A percentile compares a stretch with the other conserved stretches of the same genome.
These are phyloP conservation scores for Sciurus carolinensis DNA, from an alignment of 2,797 vertebrate species.

Conservation along the genomic window DNA sequence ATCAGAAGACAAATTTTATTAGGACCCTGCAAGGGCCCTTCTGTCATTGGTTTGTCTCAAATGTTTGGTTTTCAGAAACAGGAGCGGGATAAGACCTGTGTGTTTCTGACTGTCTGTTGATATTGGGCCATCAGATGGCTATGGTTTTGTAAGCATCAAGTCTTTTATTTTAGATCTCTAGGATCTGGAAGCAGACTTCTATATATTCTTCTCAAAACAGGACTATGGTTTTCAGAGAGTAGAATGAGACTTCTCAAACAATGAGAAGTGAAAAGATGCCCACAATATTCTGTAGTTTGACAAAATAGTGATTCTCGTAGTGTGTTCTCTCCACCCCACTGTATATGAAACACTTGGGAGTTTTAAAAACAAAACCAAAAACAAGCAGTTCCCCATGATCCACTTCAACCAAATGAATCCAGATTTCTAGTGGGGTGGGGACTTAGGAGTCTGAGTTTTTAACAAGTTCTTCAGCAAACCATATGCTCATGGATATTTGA, in stretches of 20 bases:
- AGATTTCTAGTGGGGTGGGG: not conserved
- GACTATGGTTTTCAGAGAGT: not conserved
- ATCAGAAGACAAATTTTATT: not conserved
- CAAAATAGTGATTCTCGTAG: conserved; percentile 3
- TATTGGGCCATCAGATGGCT: not conserved
- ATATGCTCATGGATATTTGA: conserved; percentile 26
- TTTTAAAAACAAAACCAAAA: too few relatives aligned
- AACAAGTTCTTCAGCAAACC: conserved; percentile 45
- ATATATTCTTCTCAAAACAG: not conserved
- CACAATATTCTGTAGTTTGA: not conserved
- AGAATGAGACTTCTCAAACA: not conserved
- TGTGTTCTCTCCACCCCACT: not conserved
- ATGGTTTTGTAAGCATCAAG: not conserved
- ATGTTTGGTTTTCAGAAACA: conserved; percentile 33
- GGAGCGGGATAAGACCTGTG: not conserved
- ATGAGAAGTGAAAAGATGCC: not conserved
- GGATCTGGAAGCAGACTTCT: not conserved
- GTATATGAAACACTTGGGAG: not conserved
- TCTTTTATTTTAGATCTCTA: conserved; percentile 19
- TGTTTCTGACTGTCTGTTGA: not conserved
- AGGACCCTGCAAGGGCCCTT: not conserved
- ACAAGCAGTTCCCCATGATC: not conserved
- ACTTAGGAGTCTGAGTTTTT: conserved; percentile 10
- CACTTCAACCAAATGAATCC: conserved; percentile 8
- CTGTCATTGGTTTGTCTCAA: not conserved